phyloP scores from a whole-genome alignment of 2,797 vertebrate species.

The Hafferia zeledoni region DNA sequence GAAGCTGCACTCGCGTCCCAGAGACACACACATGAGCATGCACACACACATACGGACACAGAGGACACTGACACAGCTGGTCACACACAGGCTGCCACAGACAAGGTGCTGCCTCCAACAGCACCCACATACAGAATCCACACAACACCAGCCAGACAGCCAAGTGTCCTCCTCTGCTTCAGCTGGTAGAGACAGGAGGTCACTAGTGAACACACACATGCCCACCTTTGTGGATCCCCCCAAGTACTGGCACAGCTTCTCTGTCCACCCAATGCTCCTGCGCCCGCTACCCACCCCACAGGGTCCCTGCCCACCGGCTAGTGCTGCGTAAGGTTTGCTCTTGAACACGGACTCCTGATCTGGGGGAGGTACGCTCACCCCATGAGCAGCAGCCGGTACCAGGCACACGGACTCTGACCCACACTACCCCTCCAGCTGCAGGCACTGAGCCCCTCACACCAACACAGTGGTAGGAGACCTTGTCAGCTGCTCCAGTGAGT shows the following conservation, averaged over 20 bases:
- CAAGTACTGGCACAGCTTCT: background rate
- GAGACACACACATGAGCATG: too few species aligned
- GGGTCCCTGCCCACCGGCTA: rapidly evolving
- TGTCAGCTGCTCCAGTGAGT: rapidly evolving
- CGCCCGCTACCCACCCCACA: background rate
- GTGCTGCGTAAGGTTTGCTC: rapidly evolving
- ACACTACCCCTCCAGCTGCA: rapidly evolving
- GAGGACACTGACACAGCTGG: rapidly evolving
- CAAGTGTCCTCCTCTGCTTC: too few species aligned
- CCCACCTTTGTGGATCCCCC: rapidly evolving
- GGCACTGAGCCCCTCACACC: background rate
- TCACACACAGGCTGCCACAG: background rate
- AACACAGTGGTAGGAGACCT: rapidly evolving
- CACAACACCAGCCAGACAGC: background rate
- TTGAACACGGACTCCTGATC: rapidly evolving
- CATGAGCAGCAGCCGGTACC: rapidly evolving
- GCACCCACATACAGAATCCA: rapidly evolving
- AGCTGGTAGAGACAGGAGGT: background rate
- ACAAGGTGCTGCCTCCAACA: background rate
- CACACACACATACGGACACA: too few species aligned
- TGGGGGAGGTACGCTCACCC: rapidly evolving
- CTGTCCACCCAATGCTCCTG: too few species aligned
- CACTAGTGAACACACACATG: background rate
- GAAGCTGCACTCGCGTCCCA: rapidly evolving
- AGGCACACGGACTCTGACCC: background rate